Base-by-base conservation (phyloP, 2,888 invertebrate species). In the Netelia virgata region DNA sequence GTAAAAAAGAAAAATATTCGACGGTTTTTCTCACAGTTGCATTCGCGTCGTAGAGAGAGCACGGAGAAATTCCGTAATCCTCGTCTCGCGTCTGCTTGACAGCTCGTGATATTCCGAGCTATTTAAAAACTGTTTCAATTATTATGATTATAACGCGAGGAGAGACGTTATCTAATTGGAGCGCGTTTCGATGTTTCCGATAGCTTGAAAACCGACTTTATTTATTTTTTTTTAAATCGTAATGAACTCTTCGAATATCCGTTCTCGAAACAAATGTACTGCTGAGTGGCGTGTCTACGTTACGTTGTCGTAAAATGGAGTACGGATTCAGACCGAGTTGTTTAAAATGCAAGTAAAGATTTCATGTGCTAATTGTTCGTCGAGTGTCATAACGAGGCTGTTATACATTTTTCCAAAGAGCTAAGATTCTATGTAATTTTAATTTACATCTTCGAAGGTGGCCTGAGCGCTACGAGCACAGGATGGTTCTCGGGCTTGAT, bases 401-500 rank as follows among this genome's bases (percentile, higher is more conserved):
- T 36, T 36, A 36, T 36, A 36, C 36, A 36, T 36, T 36, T 36
- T 36, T 36, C 36, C 36, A 36, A 36, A 36, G 5, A 36, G 36
- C 6, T 36, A 1, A 0, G 6, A 6, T 5, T 36, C 36, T 36
- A 36, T 36, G 5, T 36, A 36, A 36, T 36, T 36, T 50, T 61
- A 36, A 53, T 77, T 28, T 10, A 57, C 59, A 10, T 43, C 68
- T 86, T 86, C 36, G 36, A 74, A 91, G 90, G 89, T 86, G 89
- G 86, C 64, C 87, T 89, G 73, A 83, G 87, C 36, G 86, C 86
- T 57, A 86, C 87, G n/a, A 88, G 89, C 23, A 85, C 86, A 10
- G 87, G 88, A 53, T 89, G 90, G 89, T 90, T 90, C 70, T 76
- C 89, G 9, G 88, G 88, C 72, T 66, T 90, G 23, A 83, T 91